Percentiles rank a stretch among this genome's conserved stretches.
Evolutionary conservation across 2,113 vertebrate genomes (phyloP).

Genomic region (Pelecanus crispus): DNA sequence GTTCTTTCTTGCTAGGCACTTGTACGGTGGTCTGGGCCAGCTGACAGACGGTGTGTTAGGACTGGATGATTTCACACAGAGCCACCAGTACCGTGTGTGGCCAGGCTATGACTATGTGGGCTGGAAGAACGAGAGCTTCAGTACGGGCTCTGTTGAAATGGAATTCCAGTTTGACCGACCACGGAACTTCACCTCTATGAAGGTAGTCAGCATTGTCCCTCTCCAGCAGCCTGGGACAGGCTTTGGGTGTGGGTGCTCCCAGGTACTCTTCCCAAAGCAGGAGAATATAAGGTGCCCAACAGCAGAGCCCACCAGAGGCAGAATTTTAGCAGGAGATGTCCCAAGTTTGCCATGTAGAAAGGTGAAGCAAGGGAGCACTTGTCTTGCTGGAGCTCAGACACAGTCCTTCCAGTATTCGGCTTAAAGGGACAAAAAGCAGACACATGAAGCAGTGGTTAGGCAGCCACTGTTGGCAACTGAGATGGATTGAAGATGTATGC

Average conservation of each 20-base stretch:
- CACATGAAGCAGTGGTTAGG: background rate
- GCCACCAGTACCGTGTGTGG: conserved; percentile 88
- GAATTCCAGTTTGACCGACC: conserved; percentile 94
- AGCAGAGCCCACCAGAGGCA: background rate
- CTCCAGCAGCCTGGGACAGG: background rate
- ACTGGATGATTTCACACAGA: conserved; percentile 92
- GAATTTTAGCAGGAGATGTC: background rate
- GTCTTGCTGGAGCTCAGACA: background rate
- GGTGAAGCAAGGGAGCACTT: background rate
- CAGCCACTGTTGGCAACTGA: background rate
- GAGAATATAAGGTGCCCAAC: background rate
- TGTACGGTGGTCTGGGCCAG: conserved; percentile 89
- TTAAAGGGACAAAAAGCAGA: background rate
- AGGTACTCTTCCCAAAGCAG: background rate
- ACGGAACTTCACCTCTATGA: conserved; percentile 96
- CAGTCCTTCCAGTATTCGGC: background rate
- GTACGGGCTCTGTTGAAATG: conserved; percentile 85
- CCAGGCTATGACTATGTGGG: conserved; percentile 96
- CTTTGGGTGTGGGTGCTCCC: background rate
- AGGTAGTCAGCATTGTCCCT: conserved; percentile 69
- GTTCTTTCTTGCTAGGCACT: conserved; percentile 64
- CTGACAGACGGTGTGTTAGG: conserved; percentile 91
- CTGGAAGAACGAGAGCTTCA: conserved; percentile 89
- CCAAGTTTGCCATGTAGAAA: background rate
- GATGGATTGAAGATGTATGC: background rate